Evolutionary conservation across 2,113 vertebrate species (phyloP).

Genomic region (Pardalotus punctatus): DNA sequence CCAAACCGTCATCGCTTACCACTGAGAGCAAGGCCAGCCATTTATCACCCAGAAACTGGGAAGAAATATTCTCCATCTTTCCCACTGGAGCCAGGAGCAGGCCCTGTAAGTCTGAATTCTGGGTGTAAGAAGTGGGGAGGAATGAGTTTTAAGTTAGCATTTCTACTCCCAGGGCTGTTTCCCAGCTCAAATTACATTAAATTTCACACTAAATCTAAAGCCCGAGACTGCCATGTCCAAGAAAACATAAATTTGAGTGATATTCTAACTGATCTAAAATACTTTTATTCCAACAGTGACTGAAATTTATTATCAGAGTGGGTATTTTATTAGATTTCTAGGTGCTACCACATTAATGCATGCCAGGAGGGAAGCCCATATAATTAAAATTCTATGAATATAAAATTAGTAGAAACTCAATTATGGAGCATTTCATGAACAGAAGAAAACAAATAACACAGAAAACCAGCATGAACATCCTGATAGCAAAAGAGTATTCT

Average conservation of each 20-base stretch:
- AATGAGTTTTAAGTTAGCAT: background rate
- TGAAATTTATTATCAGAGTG: background rate
- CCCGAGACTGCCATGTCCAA: background rate
- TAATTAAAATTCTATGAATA: conserved; percentile 13
- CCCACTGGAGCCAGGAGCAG: background rate
- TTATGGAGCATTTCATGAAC: background rate
- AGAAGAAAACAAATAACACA: background rate
- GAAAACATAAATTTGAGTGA: background rate
- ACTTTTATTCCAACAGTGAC: background rate
- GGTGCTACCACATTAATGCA: background rate
- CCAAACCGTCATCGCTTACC: background rate
- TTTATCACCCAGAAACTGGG: background rate
- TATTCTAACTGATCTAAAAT: background rate
- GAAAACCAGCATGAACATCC: background rate
- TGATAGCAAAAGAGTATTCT: background rate
- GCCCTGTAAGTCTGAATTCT: background rate
- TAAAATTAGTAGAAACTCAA: background rate
- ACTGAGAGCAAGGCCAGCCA: background rate
- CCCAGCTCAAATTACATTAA: background rate
- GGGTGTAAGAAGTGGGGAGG: background rate
- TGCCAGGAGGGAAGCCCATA: background rate
- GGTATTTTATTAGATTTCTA: background rate
- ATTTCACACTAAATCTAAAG: background rate
- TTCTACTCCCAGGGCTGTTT: background rate
- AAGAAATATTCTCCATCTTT: background rate